phyloP scores from a whole-genome alignment of 2,888 invertebrate species.

The Colostygia pectinataria region DNA sequence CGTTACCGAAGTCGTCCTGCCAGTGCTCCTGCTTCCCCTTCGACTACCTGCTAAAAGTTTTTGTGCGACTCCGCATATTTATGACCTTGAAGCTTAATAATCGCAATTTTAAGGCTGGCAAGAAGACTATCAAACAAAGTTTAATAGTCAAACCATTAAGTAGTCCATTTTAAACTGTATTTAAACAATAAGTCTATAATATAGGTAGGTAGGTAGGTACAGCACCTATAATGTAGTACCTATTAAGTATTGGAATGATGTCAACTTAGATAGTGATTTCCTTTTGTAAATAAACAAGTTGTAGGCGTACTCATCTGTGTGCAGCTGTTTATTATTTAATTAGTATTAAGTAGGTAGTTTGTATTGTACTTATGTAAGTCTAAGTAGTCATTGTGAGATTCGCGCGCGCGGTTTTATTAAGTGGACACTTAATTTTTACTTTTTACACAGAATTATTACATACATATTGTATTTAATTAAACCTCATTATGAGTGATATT shows the following conservation, averaged over 20 bases:
- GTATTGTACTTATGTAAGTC: no score
- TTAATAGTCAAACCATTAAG: slow-evolving; percentile 15
- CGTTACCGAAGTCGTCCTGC: slow-evolving; percentile 21
- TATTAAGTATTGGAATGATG: neutral
- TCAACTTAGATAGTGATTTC: no score
- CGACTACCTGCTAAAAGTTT: slow-evolving; percentile 29
- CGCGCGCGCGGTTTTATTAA: no score
- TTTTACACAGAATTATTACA: no score
- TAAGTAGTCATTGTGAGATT: no score
- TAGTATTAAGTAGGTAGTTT: no score
- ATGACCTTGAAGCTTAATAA: slow-evolving; percentile 30
- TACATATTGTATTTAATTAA: no score
- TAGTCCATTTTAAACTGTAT: slow-evolving; percentile 1
- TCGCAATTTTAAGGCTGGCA: slow-evolving; percentile 19
- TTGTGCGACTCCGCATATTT: slow-evolving; percentile 31
- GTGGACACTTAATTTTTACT: no score
- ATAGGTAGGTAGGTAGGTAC: neutral
- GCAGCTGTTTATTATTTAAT: no score
- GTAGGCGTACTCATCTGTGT: no score
- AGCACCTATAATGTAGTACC: neutral
- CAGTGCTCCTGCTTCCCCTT: slow-evolving; percentile 34
- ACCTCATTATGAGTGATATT: no score
- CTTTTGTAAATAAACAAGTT: no score
- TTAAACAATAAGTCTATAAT: neutral
- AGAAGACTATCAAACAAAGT: slow-evolving; percentile 19